A percentile compares a stretch with the other conserved stretches of the same genome.
Conservation (phyloP, 2,113 vertebrate species). For the Uropsilus gracilis region DNA sequence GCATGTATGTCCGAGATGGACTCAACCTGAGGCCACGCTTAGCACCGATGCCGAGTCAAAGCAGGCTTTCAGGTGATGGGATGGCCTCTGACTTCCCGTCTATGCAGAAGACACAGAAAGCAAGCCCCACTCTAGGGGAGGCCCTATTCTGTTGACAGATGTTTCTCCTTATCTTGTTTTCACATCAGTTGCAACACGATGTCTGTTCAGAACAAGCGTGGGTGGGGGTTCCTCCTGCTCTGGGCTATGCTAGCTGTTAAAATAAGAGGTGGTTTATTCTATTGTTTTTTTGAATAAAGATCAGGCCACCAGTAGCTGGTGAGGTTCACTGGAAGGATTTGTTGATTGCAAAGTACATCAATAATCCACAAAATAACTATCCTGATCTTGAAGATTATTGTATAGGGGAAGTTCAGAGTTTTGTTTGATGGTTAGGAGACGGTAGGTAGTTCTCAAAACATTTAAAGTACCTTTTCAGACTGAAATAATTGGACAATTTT, state of each 20-base stretch:
- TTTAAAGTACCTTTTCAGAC: neutral
- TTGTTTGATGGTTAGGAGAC: neutral
- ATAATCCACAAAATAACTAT: neutral
- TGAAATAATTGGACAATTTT: neutral
- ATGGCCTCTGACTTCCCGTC: neutral
- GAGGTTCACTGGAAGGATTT: neutral
- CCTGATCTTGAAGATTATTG: neutral
- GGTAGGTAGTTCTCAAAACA: neutral
- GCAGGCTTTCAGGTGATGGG: neutral
- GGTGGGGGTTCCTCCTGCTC: conserved; percentile 74
- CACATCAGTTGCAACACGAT: conserved; percentile 45
- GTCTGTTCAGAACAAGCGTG: conserved; percentile 63
- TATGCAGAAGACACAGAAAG: neutral
- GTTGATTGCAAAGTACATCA: neutral
- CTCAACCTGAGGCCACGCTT: neutral
- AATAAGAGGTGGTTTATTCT: conserved; percentile 49
- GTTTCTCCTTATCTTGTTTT: conserved; percentile 74
- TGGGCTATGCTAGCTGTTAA: conserved; percentile 67
- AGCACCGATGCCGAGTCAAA: rapidly evolving
- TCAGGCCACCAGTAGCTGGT: neutral
- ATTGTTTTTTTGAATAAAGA: conserved; percentile 59
- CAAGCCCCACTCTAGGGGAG: neutral
- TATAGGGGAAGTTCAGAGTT: neutral
- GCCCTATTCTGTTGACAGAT: conserved; percentile 39
- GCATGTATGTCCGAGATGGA: neutral